Conservation (phyloP, 2,888 invertebrate species). For the Hypsopygia costalis region DNA sequence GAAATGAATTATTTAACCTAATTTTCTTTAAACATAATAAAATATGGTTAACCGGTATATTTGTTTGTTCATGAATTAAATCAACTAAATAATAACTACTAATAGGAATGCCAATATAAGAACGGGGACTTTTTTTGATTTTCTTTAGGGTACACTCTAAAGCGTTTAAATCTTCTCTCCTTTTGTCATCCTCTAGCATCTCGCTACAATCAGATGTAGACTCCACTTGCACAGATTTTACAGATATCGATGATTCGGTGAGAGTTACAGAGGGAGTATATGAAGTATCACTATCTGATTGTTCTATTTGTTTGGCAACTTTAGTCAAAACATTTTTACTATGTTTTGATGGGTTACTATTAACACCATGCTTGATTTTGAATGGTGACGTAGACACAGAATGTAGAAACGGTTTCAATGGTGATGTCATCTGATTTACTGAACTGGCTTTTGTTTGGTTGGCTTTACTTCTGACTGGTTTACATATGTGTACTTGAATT, state of each 20-base stretch:
- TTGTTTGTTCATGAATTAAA: slow-evolving; percentile 1
- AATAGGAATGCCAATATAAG: slow-evolving; percentile 11
- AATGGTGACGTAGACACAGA: slow-evolving; percentile 15
- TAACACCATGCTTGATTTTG: slow-evolving; percentile 3
- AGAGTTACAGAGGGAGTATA: slow-evolving; percentile 13
- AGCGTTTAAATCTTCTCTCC: slow-evolving; percentile 9
- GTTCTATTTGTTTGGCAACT: slow-evolving; percentile 1
- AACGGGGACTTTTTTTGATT: slow-evolving; percentile 9
- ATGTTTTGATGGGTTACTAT: slow-evolving; percentile 4
- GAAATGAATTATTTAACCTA: slow-evolving; percentile 4
- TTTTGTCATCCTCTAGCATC: slow-evolving; percentile 18
- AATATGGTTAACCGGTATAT: slow-evolving; percentile 2
- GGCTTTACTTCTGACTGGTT: slow-evolving; percentile 21
- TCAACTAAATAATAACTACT: slow-evolving; percentile 7
- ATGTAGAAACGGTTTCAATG: slow-evolving; percentile 9
- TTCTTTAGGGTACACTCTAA: slow-evolving; percentile 14
- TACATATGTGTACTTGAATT: too few relatives aligned
- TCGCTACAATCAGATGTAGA: slow-evolving; percentile 21
- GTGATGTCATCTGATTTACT: slow-evolving; percentile 14
- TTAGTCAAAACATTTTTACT: slow-evolving; percentile 4
- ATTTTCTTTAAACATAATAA: slow-evolving; percentile 10
- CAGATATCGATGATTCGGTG: slow-evolving; percentile 12
- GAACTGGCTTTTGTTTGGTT: slow-evolving; percentile 10
- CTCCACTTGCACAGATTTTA: slow-evolving; percentile 16
- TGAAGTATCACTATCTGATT: slow-evolving; percentile 16